Evolutionary conservation across 2,113 vertebrate species (phyloP).

Genomic region (Taxidea taxus): DNA sequence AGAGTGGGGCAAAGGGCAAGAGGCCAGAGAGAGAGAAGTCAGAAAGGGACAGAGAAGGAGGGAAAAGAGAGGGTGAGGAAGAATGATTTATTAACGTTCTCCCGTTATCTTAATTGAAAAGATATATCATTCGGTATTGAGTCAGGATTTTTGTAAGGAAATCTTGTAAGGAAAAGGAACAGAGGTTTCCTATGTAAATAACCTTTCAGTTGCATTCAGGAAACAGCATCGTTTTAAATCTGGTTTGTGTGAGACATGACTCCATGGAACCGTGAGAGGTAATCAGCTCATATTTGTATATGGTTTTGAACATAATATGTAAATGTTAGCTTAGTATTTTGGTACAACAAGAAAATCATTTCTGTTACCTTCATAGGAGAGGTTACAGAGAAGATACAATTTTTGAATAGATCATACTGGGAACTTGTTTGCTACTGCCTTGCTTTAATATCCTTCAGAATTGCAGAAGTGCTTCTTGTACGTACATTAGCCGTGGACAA

Average conservation of each 20-base stretch:
- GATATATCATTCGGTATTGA: background rate
- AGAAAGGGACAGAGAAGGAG: background rate
- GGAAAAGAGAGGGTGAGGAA: background rate
- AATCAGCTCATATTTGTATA: background rate
- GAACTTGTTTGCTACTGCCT: background rate
- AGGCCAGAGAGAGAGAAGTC: background rate
- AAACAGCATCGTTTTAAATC: constrained; percentile 9
- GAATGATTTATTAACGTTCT: background rate
- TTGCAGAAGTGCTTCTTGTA: background rate
- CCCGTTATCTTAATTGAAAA: constrained; percentile 16
- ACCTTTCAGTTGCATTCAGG: background rate
- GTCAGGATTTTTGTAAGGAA: background rate
- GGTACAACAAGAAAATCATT: background rate
- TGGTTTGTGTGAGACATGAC: background rate
- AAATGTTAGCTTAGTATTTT: background rate
- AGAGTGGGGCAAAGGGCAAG: background rate
- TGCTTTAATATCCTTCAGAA: background rate
- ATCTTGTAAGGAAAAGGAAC: background rate
- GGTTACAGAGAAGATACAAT: background rate
- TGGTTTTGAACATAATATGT: constrained; percentile 13
- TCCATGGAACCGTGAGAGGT: background rate
- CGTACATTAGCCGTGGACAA: background rate
- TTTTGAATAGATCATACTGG: constrained; percentile 4
- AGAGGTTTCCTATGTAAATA: constrained; percentile 1
- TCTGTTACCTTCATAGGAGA: constrained; percentile 21